A percentile compares a stretch with the other conserved stretches of the same genome.
Evolutionary conservation across 2,113 vertebrate species (phyloP).

Genomic region (Spizaetus ornatus): DNA sequence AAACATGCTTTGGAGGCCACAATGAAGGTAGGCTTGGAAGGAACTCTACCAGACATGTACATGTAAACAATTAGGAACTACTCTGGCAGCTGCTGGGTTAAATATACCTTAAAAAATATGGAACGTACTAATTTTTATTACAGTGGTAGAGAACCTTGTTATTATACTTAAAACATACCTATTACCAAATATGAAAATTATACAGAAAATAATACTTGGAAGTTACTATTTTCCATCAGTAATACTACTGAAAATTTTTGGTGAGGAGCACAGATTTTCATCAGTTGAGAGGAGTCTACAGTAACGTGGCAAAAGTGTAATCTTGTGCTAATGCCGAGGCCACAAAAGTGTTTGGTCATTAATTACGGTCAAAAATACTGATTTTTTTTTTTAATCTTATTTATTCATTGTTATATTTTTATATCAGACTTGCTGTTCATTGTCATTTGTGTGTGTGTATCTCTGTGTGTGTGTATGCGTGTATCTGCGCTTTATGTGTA

Average conservation of each 20-base stretch:
- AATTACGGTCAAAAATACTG: not conserved
- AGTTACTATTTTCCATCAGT: not conserved
- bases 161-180: not conserved
- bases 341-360: not conserved
- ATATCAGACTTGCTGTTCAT: not conserved
- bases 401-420: not conserved
- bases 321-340: too few species aligned
- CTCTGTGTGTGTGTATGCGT: not conserved
- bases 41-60: not conserved
- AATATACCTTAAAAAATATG: not conserved
- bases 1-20: conserved; percentile 83
- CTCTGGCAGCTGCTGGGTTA: not conserved
- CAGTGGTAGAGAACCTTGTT: not conserved
- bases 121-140: not conserved
- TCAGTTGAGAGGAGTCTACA: not conserved
- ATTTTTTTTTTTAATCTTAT: not conserved
- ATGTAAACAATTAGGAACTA: not conserved
- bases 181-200: not conserved
- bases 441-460: not conserved
- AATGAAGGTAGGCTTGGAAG: conserved; percentile 81
- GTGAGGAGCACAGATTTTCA: not conserved
- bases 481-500: not conserved
- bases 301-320: not conserved
- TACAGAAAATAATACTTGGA: not conserved
- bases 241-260: not conserved